Percentiles rank a stretch among this genome's conserved stretches.
phyloP scores from a whole-genome alignment of 2,888 invertebrate genomes.

The Gari tellinella region DNA sequence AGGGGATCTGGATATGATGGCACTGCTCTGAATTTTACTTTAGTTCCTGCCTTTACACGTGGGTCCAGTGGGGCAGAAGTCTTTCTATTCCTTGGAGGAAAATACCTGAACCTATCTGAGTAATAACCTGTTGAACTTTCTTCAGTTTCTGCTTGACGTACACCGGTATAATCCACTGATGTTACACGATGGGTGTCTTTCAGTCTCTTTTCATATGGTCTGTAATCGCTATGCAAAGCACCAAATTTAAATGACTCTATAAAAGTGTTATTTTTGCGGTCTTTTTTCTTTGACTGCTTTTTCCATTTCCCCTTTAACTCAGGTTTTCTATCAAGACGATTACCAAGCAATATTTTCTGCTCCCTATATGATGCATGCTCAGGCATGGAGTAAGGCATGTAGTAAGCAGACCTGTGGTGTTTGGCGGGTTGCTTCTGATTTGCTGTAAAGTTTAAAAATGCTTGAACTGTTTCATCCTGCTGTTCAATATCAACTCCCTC shows the following conservation, averaged over 20 bases:
- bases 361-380: background rate
- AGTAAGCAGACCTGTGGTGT: constrained; percentile 8
- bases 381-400: constrained; percentile 11
- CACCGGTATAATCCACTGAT: too few species aligned
- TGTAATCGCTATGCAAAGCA: constrained; percentile 8
- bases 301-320: background rate
- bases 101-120: background rate
- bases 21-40: too few species aligned
- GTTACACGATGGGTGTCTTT: too few species aligned
- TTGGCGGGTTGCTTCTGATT: constrained; percentile 17
- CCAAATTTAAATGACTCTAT: constrained; percentile 20
- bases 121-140: background rate
- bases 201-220: background rate
- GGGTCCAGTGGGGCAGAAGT: too few species aligned
- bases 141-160: background rate
- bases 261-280: constrained; percentile 11
- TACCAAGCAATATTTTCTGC: background rate
- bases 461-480: constrained; percentile 36
- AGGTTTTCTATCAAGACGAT: too few species aligned
- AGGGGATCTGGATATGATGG: too few species aligned
- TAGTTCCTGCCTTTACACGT: too few species aligned
- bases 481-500: constrained; percentile 15
- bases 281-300: background rate
- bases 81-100: too few species aligned
- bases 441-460: constrained; percentile 38